Evolutionary conservation across 1,140 invertebrate species (phyloP).

Genomic region (Bombyx mandarina): DNA sequence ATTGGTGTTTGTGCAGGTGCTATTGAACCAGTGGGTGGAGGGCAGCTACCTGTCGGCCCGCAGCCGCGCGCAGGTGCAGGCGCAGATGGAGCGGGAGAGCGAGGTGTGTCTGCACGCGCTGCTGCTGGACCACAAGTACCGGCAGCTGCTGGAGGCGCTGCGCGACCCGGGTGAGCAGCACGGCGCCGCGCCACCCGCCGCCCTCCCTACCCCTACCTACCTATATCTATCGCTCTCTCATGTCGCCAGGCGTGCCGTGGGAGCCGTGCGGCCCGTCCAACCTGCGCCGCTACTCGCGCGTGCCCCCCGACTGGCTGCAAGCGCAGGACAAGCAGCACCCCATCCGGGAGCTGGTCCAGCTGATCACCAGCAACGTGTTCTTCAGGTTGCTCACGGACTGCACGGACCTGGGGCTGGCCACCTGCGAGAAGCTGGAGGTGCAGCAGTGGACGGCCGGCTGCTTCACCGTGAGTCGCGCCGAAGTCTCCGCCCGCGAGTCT

Average conservation of each 20-base stretch:
- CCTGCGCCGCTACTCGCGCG: slow-evolving; percentile 73
- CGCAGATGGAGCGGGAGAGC: slow-evolving; percentile 69
- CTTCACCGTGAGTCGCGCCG: slow-evolving; percentile 71
- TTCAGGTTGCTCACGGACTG: slow-evolving; percentile 74
- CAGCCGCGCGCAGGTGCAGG: slow-evolving; percentile 39
- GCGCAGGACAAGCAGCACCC: slow-evolving; percentile 39
- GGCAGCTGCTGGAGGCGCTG: slow-evolving; percentile 12
- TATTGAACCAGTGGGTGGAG: slow-evolving; percentile 42
- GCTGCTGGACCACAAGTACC: slow-evolving; percentile 68
- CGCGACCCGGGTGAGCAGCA: slow-evolving; percentile 8
- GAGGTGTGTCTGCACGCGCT: slow-evolving; percentile 17
- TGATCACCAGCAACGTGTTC: slow-evolving; percentile 72
- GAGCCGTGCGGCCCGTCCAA: slow-evolving; percentile 74
- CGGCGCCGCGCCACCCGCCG: too few species aligned
- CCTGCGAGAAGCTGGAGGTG: slow-evolving; percentile 72
- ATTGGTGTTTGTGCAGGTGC: slow-evolving; percentile 21
- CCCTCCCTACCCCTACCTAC: too few species aligned
- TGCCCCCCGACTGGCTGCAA: slow-evolving; percentile 54
- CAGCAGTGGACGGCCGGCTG: slow-evolving; percentile 78
- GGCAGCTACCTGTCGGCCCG: slow-evolving; percentile 48
- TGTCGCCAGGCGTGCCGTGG: slow-evolving; percentile 69
- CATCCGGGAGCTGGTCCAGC: slow-evolving; percentile 23
- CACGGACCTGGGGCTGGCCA: slow-evolving; percentile 72
- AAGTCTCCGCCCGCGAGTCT: not conserved
- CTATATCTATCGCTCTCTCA: too few species aligned